Base-by-base conservation (phyloP, 1,140 invertebrate species). In the Pogonomyrmex californicus region DNA sequence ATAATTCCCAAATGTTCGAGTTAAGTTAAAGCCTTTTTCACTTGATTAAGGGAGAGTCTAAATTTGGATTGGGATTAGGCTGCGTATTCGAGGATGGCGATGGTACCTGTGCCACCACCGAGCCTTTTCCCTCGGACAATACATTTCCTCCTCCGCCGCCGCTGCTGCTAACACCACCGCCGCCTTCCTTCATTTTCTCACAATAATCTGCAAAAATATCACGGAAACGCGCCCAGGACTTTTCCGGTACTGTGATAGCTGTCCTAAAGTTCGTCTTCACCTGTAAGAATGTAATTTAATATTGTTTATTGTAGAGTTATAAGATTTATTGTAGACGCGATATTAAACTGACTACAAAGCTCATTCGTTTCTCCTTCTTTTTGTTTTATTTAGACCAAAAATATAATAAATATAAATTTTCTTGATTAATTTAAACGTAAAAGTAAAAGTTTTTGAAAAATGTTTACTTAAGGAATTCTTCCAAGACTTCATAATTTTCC, bases 231-330 rank as follows among this genome's bases (percentile, higher is more conserved):
- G 97, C 97, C 99, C 99, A 99, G 90, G 99, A 99, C 95, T 99
- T 99, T 95, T 99, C 99, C 90, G 99, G 99, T 94, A 99, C 98
- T 91, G 99, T 99, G 94, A 99, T 99, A 90, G 99, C 98, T 92
- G 99, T 99, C 96, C 99, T 98, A 96, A 99, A 99, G 96, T 99
- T 99, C 93, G 98, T 98, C 95, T 99, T 99, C 87, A 99, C 99
- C 98, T 99, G 94, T 7, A 94, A 95, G 85, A 86, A 90, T 76
- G 30, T 3, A 47, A 12, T n/a, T 1, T 10, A 5, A 1, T 14
- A 70, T 58, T 38, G 10, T 49, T 2, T 30, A 9, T 1, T 10
- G 10, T 71, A 6, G 33, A 1, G 47, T 23, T 58, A 23, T 23
- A 23, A 23, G 23, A 23, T 23, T 23, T 23, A 23, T 23, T 23